phyloP scores from a whole-genome alignment of 2,113 vertebrate genomes.

The Oreotrochilus melanogaster region DNA sequence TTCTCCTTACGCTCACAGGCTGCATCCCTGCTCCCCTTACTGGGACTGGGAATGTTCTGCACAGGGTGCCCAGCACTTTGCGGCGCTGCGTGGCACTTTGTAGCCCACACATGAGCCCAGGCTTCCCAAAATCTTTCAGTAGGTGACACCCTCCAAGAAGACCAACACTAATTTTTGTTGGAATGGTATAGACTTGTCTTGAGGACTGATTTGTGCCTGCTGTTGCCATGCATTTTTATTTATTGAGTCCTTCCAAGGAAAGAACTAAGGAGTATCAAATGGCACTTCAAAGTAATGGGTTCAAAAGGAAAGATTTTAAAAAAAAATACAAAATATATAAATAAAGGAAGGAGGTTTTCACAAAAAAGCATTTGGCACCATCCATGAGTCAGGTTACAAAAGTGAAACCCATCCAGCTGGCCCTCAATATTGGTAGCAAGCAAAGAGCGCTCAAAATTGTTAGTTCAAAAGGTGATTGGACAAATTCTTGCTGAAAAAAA shows the following conservation, averaged over 20 bases:
- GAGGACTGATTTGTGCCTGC: neutral
- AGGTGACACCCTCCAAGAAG: neutral
- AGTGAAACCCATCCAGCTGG: neutral
- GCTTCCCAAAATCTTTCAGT: neutral
- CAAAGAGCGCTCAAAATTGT: neutral
- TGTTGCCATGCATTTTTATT: neutral
- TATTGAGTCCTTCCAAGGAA: neutral
- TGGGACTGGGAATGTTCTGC: rapidly evolving
- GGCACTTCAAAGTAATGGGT: neutral
- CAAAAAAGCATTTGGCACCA: neutral
- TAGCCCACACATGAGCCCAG: neutral
- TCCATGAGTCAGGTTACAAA: neutral
- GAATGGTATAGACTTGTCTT: neutral
- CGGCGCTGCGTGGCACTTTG: too few relatives aligned
- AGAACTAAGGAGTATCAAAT: neutral
- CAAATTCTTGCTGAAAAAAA: neutral
- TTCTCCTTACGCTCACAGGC: rapidly evolving
- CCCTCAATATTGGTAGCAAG: neutral
- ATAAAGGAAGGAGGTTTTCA: neutral
- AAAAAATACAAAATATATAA: neutral
- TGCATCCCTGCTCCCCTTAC: neutral
- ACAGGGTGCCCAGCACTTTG: rapidly evolving
- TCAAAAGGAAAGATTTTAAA: neutral
- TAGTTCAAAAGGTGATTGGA: neutral
- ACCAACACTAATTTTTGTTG: neutral